Percentiles rank a stretch among this genome's conserved stretches.
Evolutionary conservation across 2,797 vertebrate genomes (phyloP).

Genomic region (Selene dorsalis): DNA sequence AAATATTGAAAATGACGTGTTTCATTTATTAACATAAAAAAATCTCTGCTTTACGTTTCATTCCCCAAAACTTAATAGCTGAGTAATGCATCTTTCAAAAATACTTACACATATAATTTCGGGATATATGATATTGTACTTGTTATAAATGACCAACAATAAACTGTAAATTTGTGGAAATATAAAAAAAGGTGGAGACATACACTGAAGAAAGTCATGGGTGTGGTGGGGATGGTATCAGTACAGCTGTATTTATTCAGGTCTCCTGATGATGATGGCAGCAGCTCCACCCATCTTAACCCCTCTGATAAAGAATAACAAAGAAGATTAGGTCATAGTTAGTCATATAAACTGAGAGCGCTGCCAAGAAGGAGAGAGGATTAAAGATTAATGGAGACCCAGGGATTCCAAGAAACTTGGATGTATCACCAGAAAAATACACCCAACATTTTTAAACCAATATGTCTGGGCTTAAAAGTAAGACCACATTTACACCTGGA

Average conservation of each 20-base stretch:
- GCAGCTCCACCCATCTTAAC: constrained; percentile 67
- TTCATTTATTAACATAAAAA: background rate
- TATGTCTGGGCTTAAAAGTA: background rate
- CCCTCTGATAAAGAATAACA: constrained; percentile 47
- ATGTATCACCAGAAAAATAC: background rate
- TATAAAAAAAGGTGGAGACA: constrained; percentile 30
- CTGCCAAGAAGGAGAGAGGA: background rate
- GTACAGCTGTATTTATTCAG: constrained; percentile 52
- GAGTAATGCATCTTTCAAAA: background rate
- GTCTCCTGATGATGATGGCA: constrained; percentile 58
- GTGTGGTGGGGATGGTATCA: constrained; percentile 53
- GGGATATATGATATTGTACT: background rate
- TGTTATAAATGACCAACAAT: background rate
- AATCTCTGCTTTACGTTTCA: background rate
- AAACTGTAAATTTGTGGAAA: background rate
- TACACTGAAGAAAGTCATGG: constrained; percentile 80
- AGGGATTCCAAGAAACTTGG: constrained; percentile 7
- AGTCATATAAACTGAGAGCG: constrained; percentile 17
- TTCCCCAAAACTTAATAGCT: background rate
- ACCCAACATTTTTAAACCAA: constrained; percentile 7
- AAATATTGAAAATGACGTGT: background rate
- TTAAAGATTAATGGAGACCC: constrained; percentile 6
- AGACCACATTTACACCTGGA: background rate
- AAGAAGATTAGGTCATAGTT: constrained; percentile 16
- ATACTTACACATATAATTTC: background rate